A percentile compares a stretch with the other conserved stretches of the same genome.
Evolutionary conservation across 1,140 invertebrate genomes (phyloP).

Genomic region (Ceratosolen solmsi): DNA sequence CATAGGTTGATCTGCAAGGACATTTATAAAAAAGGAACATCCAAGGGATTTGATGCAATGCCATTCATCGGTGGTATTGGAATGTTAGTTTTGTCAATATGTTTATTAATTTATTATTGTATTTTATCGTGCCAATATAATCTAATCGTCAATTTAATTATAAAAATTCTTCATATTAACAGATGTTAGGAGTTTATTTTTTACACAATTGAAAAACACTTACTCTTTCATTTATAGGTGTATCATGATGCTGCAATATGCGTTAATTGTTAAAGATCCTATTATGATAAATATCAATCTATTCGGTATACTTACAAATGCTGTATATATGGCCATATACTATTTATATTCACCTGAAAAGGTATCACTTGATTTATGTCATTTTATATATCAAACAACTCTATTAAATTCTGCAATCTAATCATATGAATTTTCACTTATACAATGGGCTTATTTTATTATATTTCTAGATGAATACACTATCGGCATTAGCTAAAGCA

Average conservation of each 20-base stretch:
- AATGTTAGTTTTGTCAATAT: conserved; percentile 77
- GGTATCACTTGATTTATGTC: too few species aligned
- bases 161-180: conserved; percentile 31
- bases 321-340: conserved; percentile 78
- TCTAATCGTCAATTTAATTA: not conserved
- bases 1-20: conserved; percentile 79
- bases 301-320: conserved; percentile 79
- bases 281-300: conserved; percentile 84
- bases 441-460: conserved; percentile 3
- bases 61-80: conserved; percentile 83
- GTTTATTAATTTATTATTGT: not conserved
- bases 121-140: conserved; percentile 17
- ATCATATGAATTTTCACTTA: not conserved
- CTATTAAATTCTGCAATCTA: not conserved
- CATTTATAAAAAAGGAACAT: conserved; percentile 79
- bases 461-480: conserved; percentile 58
- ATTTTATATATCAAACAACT: conserved; percentile 10
- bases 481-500: conserved; percentile 69
- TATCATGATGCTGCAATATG: conserved; percentile 82
- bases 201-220: not conserved
- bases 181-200: not conserved
- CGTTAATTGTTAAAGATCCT: conserved; percentile 79
- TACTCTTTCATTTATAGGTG: conserved; percentile 72
- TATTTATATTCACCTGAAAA: conserved; percentile 77
- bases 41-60: conserved; percentile 77